These are phyloP conservation scores for Malacoctenus gilli DNA, from an alignment of 2,797 vertebrate genomes.

Conservation along the genomic window DNA sequence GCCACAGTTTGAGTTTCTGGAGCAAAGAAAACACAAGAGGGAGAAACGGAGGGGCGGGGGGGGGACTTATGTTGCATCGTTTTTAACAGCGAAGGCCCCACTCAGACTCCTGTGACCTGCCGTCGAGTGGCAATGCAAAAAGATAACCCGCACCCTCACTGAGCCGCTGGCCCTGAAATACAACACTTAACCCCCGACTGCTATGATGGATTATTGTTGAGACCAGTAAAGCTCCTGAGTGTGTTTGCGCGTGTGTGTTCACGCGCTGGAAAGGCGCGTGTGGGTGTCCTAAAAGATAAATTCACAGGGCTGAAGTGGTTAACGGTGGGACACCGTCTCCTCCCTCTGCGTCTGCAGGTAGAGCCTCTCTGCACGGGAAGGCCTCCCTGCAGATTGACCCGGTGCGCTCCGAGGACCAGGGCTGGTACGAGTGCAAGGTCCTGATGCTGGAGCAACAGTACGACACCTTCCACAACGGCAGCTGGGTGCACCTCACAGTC, in stretches of 20 bases:
- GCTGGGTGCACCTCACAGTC: conserved; percentile 99
- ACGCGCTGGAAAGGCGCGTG: conserved; percentile 9
- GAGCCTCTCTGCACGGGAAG: conserved; percentile 95
- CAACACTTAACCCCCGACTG: conserved; percentile 33
- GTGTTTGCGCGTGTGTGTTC: conserved; percentile 13
- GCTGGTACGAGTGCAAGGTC: conserved; percentile 99
- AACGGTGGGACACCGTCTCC: neutral
- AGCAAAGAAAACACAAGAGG: neutral
- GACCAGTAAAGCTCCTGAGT: conserved; percentile 9
- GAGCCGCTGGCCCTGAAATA: conserved; percentile 3
- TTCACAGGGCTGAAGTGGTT: neutral
- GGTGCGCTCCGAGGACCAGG: conserved; percentile 96
- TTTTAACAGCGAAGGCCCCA: conserved; percentile 1
- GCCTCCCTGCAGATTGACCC: conserved; percentile 96
- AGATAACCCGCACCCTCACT: neutral
- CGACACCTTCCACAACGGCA: conserved; percentile 99
- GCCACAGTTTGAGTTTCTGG: conserved; percentile 4
- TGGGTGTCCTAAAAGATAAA: conserved; percentile 9
- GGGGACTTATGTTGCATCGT: conserved; percentile 6
- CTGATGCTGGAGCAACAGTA: conserved; percentile 99
- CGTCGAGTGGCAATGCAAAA: conserved; percentile 16
- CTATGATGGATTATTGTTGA: conserved; percentile 22
- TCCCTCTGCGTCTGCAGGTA: conserved; percentile 80
- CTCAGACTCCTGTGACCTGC: neutral
- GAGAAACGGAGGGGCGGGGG: neutral